Percentiles rank a stretch among this genome's conserved stretches.
phyloP scores from a whole-genome alignment of 2,113 vertebrate species.

The Eptesicus fuscus region DNA sequence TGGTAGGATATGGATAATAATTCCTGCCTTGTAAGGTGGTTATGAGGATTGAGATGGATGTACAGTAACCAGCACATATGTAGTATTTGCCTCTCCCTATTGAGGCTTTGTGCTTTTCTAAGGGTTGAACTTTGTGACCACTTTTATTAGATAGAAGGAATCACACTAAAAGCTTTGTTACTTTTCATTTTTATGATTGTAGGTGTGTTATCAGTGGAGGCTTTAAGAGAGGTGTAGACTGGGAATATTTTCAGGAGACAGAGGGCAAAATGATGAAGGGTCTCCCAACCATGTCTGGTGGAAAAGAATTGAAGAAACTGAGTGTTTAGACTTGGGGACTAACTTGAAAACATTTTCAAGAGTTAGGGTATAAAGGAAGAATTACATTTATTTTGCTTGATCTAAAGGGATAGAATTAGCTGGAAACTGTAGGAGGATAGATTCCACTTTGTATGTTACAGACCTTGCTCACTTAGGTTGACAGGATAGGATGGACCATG shows the following conservation, averaged over 20 bases:
- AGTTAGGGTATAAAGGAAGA: not conserved
- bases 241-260: not conserved
- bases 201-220: not conserved
- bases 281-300: not conserved
- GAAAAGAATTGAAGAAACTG: not conserved
- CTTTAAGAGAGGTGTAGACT: not conserved
- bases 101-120: not conserved
- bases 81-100: not conserved
- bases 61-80: not conserved
- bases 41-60: not conserved
- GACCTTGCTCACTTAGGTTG: not conserved
- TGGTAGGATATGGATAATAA: not conserved
- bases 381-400: not conserved
- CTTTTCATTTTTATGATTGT: not conserved
- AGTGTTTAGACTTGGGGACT: not conserved
- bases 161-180: not conserved
- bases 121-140: not conserved
- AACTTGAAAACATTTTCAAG: not conserved
- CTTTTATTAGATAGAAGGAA: not conserved
- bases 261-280: not conserved
- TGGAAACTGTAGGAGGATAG: not conserved
- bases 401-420: not conserved
- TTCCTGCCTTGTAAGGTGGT: not conserved
- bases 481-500: not conserved
- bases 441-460: not conserved